phyloP scores from a whole-genome alignment of 2,797 vertebrate genomes.

The Urocyon cinereoargenteus region DNA sequence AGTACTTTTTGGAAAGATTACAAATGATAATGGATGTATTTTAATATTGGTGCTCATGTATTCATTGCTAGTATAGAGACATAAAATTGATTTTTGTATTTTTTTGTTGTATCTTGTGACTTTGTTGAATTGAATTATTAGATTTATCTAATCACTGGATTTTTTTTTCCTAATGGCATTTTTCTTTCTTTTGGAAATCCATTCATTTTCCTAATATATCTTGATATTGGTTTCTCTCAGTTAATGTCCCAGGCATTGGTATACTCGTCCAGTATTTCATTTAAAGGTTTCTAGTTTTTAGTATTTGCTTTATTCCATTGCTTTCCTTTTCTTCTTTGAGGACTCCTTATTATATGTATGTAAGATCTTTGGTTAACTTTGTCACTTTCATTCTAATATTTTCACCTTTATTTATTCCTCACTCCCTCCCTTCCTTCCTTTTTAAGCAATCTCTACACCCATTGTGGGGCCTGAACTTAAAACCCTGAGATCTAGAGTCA shows the following conservation, averaged over 20 bases:
- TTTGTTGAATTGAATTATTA: not conserved
- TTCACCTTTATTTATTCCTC: not conserved
- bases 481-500: not conserved
- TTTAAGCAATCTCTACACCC: not conserved
- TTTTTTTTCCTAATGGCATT: not conserved
- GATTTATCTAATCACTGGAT: not conserved
- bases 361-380: conserved; percentile 16
- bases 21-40: not conserved
- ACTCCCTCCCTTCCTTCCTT: not conserved
- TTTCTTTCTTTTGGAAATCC: not conserved
- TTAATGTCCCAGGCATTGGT: not conserved
- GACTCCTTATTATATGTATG: not conserved
- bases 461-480: not conserved
- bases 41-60: not conserved
- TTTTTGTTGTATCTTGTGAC: conserved; percentile 17
- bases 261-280: not conserved
- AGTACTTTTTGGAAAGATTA: not conserved
- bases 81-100: not conserved
- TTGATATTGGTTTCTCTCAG: not conserved
- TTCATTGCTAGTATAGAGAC: conserved; percentile 10
- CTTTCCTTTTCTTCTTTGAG: not conserved
- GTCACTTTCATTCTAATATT: conserved; percentile 13
- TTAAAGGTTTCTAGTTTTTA: not conserved
- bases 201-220: not conserved
- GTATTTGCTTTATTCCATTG: not conserved